Base-by-base conservation (phyloP, 1,140 invertebrate species). In the Cydia pomonella region DNA sequence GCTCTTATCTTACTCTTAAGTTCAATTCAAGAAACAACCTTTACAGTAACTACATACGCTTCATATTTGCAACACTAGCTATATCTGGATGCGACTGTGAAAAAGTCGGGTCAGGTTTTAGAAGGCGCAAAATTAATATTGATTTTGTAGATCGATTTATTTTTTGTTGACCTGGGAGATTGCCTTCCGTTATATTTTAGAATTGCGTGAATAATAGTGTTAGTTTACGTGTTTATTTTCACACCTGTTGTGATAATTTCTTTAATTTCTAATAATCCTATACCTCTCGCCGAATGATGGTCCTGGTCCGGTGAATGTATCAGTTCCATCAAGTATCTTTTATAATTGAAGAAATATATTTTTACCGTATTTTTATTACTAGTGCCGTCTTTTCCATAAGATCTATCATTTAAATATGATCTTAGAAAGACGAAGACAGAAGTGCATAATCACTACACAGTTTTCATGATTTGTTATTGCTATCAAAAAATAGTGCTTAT, bases 111-210 rank as follows among this genome's bases (percentile, higher is more conserved):
- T 12, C 10, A 18, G 10, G 2, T 23, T 23, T 59, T 59, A 23
- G 21, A 23, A 59, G 53, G 21, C 53, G 21, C 53, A 59, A 59
- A 59, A 59, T 59, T 59, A 59, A 59, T 59, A 59, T 59, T 59
- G 53, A 59, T 59, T 59, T 59, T 59, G 53, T 12, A 59, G 53
- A 59, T 59, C 53, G 21, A 23, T 59, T 53, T 18, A 18, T 53
- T 59, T 59, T 59, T 59, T 59, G 50, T 6, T 59, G n/a, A 13
- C 18, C 21, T 23, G n/a, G 53, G 16, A 59, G 53, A 59, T 59
- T 59, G 21, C 50, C n/a, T 23, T 23, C 53, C 21, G 53, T 59
- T 59, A 59, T 59, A 7, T 59, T 59, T 59, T 23, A 59, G 50
- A 4, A 16, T 16, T 53, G 50, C n/a, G 9, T 9, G 53, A 7